Evolutionary conservation across 2,797 vertebrate genomes (phyloP), one percentile per base, ranked within the genome.

Genomic region (Ambastaia sidthimunki): DNA sequence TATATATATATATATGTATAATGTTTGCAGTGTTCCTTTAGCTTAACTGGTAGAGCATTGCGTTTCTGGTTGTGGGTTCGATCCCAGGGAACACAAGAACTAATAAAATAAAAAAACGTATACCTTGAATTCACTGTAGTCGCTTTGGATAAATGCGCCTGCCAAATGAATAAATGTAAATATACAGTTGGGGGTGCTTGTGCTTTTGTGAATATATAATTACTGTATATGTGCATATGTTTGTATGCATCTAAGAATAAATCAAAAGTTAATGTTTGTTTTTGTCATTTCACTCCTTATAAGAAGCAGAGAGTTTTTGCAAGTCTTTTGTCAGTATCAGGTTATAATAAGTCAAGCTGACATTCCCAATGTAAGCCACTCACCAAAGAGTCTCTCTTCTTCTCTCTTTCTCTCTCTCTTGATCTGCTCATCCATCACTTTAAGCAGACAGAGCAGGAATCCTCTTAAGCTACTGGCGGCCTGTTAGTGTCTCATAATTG

Each of bases 381-480:
- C 69, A 80, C 52, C 16, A 76, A 52, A 80, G 60, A 59, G 13
- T 79, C 71, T 80, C 74, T 82, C 25, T 16, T 73, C 57, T 23
- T 78, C 25, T 78, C 65, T 52, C 18, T 68, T 71, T 50, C 41
- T 52, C 19, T 68, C 75, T 50, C 41, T 72, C 57, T 59, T 84
- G 74, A 80, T 77, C 76, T 47, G 69, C 62, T 76, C 77, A 80
- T 85, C 73, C 72, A 82, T 82, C 83, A 85, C 69, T 63, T 47
- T 80, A 82, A 82, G 57, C 80, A 80, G 80, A 82, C 80, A 67
- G 76, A 84, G 34, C 70, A 73, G 48, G 76, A 57, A 79, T 82
- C 74, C 47, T 77, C 83, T 76, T 74, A 85, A 85, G 77, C 74
- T 85, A 83, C 78, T 68, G 73, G 68, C 60, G 47, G 48, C 55